A percentile compares a stretch with the other conserved stretches of the same genome.
phyloP scores from a whole-genome alignment of 2,797 vertebrate genomes.

The Choloepus didactylus region DNA sequence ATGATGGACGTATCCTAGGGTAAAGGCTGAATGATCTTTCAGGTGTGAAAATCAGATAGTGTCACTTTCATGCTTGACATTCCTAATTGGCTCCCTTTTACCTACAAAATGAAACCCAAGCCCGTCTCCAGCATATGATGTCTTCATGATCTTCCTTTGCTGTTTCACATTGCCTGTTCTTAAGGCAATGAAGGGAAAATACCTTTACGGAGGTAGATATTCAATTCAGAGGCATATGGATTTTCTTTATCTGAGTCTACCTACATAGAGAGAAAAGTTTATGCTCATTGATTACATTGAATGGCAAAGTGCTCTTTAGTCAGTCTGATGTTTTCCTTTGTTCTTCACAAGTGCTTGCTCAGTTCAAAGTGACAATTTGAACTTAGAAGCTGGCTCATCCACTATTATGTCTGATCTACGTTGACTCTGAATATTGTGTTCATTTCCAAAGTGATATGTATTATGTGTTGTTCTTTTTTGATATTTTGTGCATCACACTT shows the following conservation, averaged over 20 bases:
- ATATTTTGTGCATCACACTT: background rate
- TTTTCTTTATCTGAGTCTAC: background rate
- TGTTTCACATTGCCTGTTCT: background rate
- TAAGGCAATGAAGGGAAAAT: constrained; percentile 16
- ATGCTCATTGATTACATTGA: background rate
- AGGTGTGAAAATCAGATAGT: background rate
- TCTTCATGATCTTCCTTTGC: background rate
- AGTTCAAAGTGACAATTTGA: background rate
- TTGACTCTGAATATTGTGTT: background rate
- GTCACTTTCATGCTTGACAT: background rate
- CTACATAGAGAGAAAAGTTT: background rate
- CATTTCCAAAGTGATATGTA: background rate
- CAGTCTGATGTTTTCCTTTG: background rate
- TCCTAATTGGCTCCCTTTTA: background rate
- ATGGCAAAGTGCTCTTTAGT: background rate
- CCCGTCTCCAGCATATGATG: background rate
- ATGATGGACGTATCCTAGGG: background rate
- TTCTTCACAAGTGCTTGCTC: background rate
- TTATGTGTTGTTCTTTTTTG: background rate
- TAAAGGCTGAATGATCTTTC: background rate
- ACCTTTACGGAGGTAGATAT: background rate
- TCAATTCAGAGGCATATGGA: background rate
- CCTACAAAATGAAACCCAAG: background rate
- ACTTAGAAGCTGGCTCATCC: background rate
- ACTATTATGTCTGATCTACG: background rate